Base-by-base conservation (phyloP, 2,113 vertebrate genomes). In the Prunella fulvescens region DNA sequence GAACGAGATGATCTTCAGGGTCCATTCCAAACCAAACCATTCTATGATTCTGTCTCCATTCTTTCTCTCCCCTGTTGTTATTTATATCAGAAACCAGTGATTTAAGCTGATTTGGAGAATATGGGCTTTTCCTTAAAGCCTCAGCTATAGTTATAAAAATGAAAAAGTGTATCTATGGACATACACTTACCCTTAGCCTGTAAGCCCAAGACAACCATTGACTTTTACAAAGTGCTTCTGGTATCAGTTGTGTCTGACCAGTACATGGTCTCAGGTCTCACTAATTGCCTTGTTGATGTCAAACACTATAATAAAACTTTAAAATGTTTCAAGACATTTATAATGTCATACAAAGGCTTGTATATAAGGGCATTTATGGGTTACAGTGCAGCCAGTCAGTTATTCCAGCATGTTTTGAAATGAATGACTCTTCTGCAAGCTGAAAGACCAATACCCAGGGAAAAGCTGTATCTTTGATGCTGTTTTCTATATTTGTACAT, bases 261-360 rank as follows among this genome's bases (percentile, higher is more conserved):
- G 50, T 57, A 42, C 57, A 22, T 24, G 25, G 60, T 37, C 83
- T 94, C 62, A 82, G 83, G 87, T 86, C 93, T 93, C 78, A 18
- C 95, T 97, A 95, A 98, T 97, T 97, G 95, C 81, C 79, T 96
- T 81, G 86, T 95, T 97, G 87, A 85, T 97, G 97, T 97, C 95
- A 94, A 92, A 76, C 37, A 39, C 71, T 28, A 7, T 23, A 93
- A 95, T 90, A 96, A 95, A 95, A 69, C 81, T 91, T 96, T 50
- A 72, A 78, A 95, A 96, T 92, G 66, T 81, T 91, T 95, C 44
- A 47, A 78, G 73, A 37, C 76, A 42, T 90, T 92, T 64, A 24
- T 65, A 92, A 66, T 14, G 22, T 45, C n/a, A 53, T 69, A 84
- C 60, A 65, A 80, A 85, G 82, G 40, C 37, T 79, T 79, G 37